These are phyloP conservation scores for Norana najaformis DNA, from an alignment of 2,888 invertebrate species.

Conservation along the genomic window DNA sequence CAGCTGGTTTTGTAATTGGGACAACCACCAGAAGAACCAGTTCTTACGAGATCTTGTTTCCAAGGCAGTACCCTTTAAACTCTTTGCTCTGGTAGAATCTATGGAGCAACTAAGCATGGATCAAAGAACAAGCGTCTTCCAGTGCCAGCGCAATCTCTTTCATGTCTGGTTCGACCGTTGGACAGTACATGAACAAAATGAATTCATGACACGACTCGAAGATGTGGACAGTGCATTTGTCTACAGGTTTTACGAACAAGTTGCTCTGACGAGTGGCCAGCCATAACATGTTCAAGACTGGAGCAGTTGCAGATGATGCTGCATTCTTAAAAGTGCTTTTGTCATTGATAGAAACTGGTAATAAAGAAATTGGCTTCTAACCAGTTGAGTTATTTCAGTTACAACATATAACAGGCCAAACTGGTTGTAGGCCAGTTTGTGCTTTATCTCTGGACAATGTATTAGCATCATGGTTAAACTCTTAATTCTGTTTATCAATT, in stretches of 20 bases:
- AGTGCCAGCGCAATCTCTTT: not conserved
- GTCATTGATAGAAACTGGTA: not conserved
- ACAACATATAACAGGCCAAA: not conserved
- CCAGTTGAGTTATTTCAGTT: not conserved
- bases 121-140: constrained; percentile 1
- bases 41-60: not conserved
- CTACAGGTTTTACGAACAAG: not conserved
- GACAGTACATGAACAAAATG: not conserved
- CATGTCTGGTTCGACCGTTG: not conserved
- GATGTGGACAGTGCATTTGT: not conserved
- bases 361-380: not conserved
- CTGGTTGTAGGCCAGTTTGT: too few species aligned
- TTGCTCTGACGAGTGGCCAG: not conserved
- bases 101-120: not conserved
- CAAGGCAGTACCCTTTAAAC: not conserved
- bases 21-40: not conserved
- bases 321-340: not conserved
- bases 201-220: constrained; percentile 6
- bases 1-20: constrained; percentile 1
- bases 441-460: not conserved
- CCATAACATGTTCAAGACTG: not conserved
- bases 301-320: not conserved
- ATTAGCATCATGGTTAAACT: not conserved
- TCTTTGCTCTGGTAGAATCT: constrained; percentile 13
- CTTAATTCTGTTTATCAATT: not conserved